Percentiles rank a stretch among this genome's conserved stretches.
Evolutionary conservation across 2,797 vertebrate species (phyloP).

Genomic region (Sphenodon punctatus): DNA sequence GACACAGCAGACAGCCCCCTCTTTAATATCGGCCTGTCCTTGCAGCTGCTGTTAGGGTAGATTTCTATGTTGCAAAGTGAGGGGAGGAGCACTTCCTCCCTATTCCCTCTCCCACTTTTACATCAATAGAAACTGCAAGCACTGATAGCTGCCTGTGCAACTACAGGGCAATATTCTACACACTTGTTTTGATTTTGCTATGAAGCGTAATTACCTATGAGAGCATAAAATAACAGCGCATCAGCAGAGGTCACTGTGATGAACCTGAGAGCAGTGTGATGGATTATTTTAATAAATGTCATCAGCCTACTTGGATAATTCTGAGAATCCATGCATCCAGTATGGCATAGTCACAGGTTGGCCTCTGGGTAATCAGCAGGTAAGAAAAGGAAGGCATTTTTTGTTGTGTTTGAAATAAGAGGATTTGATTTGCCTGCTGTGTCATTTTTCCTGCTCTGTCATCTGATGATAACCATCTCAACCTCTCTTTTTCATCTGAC

Average conservation of each 20-base stretch:
- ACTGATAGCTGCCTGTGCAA: background rate
- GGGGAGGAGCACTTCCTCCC: no score
- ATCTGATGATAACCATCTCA: no score
- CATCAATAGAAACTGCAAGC: background rate
- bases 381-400: background rate
- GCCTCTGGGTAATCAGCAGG: no score
- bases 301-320: background rate
- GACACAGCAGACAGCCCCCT: no score
- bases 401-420: background rate
- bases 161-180: background rate
- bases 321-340: background rate
- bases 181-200: background rate
- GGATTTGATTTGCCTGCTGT: background rate
- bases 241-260: background rate
- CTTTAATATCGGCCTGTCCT: no score
- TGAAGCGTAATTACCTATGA: background rate
- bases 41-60: no score
- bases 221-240: background rate
- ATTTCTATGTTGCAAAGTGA: no score
- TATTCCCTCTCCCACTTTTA: no score
- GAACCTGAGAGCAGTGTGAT: background rate
- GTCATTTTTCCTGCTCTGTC: background rate
- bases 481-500: no score
- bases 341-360: background rate
- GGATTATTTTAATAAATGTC: conserved; percentile 35